phyloP scores from a whole-genome alignment of 2,888 invertebrate genomes.

The Drosophila diplacantha region DNA sequence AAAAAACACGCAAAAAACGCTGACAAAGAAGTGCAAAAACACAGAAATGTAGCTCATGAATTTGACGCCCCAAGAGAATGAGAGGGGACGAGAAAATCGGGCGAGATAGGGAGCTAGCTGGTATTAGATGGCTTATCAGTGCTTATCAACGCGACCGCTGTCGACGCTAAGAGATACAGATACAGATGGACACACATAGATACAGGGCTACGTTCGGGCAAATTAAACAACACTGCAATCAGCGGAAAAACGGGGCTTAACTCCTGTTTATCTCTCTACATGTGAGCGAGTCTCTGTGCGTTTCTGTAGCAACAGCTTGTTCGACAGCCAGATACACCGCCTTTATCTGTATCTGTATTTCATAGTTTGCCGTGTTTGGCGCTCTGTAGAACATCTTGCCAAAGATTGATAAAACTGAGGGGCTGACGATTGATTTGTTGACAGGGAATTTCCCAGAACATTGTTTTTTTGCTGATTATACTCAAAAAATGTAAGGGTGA shows the following conservation, averaged over 20 bases:
- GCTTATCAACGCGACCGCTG: slow-evolving; percentile 33
- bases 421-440: slow-evolving; percentile 13
- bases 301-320: slow-evolving; percentile 49
- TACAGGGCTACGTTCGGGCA: slow-evolving; percentile 20
- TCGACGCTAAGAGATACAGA: slow-evolving; percentile 25
- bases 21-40: slow-evolving; percentile 32
- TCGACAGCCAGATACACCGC: slow-evolving; percentile 40
- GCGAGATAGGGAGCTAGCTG: slow-evolving; percentile 12
- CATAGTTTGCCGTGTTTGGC: slow-evolving; percentile 37
- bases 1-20: slow-evolving; percentile 11
- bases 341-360: slow-evolving; percentile 35
- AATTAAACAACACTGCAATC: slow-evolving; percentile 64
- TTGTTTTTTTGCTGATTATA: neutral
- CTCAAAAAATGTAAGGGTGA: neutral
- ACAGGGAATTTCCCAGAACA: slow-evolving; percentile 1
- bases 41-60: slow-evolving; percentile 18
- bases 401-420: slow-evolving; percentile 6
- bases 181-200: slow-evolving; percentile 25
- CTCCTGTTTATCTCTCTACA: slow-evolving; percentile 28
- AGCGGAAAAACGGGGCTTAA: slow-evolving; percentile 14
- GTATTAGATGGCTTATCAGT: slow-evolving; percentile 39
- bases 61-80: slow-evolving; percentile 13
- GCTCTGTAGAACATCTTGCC: slow-evolving; percentile 37
- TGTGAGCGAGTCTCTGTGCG: slow-evolving; percentile 3
- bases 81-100: slow-evolving; percentile 3